These are phyloP conservation scores for Nothoprocta pentlandii DNA, from an alignment of 2,113 vertebrate genomes.

Conservation along the genomic window DNA sequence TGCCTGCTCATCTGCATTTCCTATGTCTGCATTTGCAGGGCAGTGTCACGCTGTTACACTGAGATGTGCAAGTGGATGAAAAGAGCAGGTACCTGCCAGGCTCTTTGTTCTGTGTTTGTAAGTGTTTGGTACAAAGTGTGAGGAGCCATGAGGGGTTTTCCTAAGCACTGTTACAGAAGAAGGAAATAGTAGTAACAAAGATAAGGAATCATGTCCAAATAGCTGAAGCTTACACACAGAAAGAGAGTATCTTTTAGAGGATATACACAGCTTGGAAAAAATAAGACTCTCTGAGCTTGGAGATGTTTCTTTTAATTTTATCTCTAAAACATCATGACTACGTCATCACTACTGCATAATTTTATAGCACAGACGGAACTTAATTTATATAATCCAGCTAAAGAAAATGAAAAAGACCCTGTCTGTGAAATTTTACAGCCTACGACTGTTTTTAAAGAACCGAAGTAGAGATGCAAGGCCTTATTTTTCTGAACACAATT, in stretches of 20 bases:
- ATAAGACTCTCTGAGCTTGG: neutral
- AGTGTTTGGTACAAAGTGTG: neutral
- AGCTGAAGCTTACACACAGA: neutral
- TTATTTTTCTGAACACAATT: neutral
- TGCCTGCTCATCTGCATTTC: rapidly evolving
- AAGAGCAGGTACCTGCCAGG: neutral
- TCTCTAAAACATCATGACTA: neutral
- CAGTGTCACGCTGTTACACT: neutral
- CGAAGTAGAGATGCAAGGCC: neutral
- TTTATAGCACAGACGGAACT: neutral
- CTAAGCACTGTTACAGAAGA: neutral
- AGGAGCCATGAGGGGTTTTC: neutral
- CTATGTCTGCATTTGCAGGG: neutral
- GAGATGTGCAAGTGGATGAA: neutral
- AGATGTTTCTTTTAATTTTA: neutral
- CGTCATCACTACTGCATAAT: neutral
- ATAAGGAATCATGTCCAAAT: rapidly evolving
- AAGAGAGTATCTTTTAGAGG: neutral
- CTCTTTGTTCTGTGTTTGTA: neutral
- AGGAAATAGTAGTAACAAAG: neutral
- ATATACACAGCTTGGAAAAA: rapidly evolving
- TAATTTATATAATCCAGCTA: neutral
- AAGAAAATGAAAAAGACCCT: neutral
- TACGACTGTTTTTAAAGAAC: neutral
- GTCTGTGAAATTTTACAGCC: neutral